Evolutionary conservation across 2,113 vertebrate genomes (phyloP), one percentile per base, ranked within the genome.

Genomic region (Perca fluviatilis): DNA sequence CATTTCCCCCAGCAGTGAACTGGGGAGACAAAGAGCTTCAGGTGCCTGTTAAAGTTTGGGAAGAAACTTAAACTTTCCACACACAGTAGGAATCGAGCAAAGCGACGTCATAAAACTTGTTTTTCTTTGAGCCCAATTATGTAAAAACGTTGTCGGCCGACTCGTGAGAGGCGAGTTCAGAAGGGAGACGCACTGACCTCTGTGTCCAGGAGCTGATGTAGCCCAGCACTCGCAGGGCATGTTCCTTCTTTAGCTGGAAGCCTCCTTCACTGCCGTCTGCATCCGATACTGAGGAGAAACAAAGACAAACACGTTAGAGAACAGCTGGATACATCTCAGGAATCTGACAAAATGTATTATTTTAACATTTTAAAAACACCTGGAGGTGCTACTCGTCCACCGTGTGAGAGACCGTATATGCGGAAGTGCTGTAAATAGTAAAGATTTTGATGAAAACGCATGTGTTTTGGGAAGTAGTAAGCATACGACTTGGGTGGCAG

Each of bases 171-270:
- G 23, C 5, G 25, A 33, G 13, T 46, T 8, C 14, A 19, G 27
- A 5, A 10, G 10, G 30, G 62, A 43, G 43, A 49, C 18, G 58
- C 33, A 61, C 91, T 95, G 96, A 99, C 98, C 98, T 99, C 94
- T 99, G 98, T 3, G 98, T 98, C 98, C 98, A 99, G 88, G 98
- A 99, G 96, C 97, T 98, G 96, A 99, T 99, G 96, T 99, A 99
- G 93, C 96, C 96, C 96, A 99, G 97, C 92, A 99, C 97, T 94
- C 97, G 97, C 94, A 99, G 96, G 82, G 98, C 98, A 96, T 99
- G 97, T 92, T 99, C 98, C 93, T 99, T 99, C 96, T 98, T 98
- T 93, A 99, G 96, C 95, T 98, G 98, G 90, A 99, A 94, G 91
- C 97, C 96, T 92, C 97, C 97, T 93, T 99, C 98, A 90, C 96